Base-by-base conservation (phyloP, 1,140 invertebrate genomes). In the Mylabris phalerata region DNA sequence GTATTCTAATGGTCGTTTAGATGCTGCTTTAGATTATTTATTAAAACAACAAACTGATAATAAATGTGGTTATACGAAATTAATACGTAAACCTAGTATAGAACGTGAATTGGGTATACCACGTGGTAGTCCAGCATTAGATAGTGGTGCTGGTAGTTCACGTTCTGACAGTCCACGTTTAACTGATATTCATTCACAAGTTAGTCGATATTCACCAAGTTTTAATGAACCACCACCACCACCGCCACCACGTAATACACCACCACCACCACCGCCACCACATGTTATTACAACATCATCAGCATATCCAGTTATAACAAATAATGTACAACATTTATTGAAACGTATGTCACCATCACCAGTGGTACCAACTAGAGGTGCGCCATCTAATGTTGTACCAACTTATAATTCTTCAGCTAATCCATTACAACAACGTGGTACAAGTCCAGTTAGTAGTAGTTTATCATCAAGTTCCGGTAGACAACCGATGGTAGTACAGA, bases 101-200 rank as follows among this genome's bases (percentile, higher is more conserved):
- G 92, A 95, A 73, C 78, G 88, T 42, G 89, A 92, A 69, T 72
- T 87, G 13, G 82, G 87, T 9, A 82, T 88, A 24, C 85, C 88
- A 50, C 80, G 90, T 50, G 86, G 87, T 6, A 92, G 90, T 74
- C 91, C 92, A 1, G 90, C 89, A 1, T 77, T 93, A 43, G 92
- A 93, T 63, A 92, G 89, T 44, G 89, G 89, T 5, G 89, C 89
- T 10, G 90, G 88, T 11, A 93, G 90, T 70, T 92, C 90, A 7
- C 79, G 92, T 25, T 94, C 92, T 0, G 92, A 95, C 69, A 93
- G 89, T 75, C 91, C 92, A 1, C 81, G 87, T 57, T 66, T 63
- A 78, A 59, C 73, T 75, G 61, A 79, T 73, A 70, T 71, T 76
- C 81, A 73, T 72, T 75, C 57, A 63, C 70, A 75, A 78, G 76